Conservation (phyloP, 2,797 vertebrate genomes). For the Onychomys torridus region DNA sequence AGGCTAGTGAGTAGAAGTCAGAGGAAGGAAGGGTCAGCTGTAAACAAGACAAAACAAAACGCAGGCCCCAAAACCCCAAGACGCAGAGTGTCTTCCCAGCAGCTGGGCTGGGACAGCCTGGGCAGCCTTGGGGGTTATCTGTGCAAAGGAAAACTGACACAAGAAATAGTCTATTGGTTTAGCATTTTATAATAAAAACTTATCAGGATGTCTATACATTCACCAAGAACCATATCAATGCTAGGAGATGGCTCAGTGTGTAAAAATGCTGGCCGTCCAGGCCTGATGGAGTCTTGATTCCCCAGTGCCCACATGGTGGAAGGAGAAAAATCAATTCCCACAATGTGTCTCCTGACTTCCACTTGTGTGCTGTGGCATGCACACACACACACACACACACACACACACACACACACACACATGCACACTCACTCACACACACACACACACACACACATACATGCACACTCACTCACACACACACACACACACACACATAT, state of each 20-base stretch:
- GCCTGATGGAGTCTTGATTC: too few species aligned
- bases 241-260: neutral
- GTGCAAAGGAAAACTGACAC: slow-evolving; percentile 19
- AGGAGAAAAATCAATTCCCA: neutral
- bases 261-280: neutral
- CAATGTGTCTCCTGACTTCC: neutral
- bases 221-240: neutral
- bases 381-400: neutral
- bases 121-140: neutral
- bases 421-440: neutral
- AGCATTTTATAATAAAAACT: slow-evolving; percentile 2
- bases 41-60: neutral
- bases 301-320: neutral
- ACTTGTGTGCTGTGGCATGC: neutral
- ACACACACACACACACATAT: neutral
- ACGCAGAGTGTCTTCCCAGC: neutral
- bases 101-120: neutral
- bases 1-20: neutral
- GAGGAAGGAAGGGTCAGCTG: neutral
- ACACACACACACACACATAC: neutral
- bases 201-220: neutral
- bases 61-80: fast-evolving
- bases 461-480: neutral
- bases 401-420: neutral
- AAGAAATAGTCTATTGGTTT: neutral